These are phyloP conservation scores for Watsonalla binaria DNA, from an alignment of 2,888 invertebrate species.

Conservation along the genomic window DNA sequence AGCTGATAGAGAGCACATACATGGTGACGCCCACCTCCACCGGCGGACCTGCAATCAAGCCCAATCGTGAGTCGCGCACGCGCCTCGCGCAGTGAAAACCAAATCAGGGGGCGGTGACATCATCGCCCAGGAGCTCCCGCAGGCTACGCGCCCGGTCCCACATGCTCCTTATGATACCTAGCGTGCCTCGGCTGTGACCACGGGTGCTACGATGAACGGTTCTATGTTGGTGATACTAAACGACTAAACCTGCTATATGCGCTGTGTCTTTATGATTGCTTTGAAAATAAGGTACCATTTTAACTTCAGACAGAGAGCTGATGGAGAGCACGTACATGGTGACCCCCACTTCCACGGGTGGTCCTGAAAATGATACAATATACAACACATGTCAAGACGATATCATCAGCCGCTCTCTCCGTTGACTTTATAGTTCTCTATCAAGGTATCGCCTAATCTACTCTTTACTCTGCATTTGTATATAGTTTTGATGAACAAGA, in stretches of 20 bases:
- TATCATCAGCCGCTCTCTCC: too few species aligned
- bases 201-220: conserved; percentile 76
- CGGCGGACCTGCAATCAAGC: conserved; percentile 92
- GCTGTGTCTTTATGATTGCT: background rate
- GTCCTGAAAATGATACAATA: conserved; percentile 73
- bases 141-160: background rate
- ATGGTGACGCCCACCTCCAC: conserved; percentile 99
- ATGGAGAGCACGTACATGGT: conserved; percentile 91
- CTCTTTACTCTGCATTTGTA: too few species aligned
- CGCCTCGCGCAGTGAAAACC: conserved; percentile 41
- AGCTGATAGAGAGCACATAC: conserved; percentile 98
- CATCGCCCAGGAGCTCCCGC: conserved; percentile 29
- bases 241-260: too few species aligned
- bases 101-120: conserved; percentile 47
- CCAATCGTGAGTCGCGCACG: conserved; percentile 66
- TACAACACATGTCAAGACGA: too few species aligned
- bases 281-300: conserved; percentile 81
- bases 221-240: conserved; percentile 64
- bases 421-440: too few species aligned
- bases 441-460: too few species aligned
- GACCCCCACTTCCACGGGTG: conserved; percentile 88
- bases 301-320: conserved; percentile 89
- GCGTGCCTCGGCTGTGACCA: conserved; percentile 51
- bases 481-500: too few species aligned
- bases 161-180: conserved; percentile 2